Evolutionary conservation across 2,888 invertebrate genomes (phyloP), one percentile per base, ranked within the genome.

Genomic region (Lobophora halterata): DNA sequence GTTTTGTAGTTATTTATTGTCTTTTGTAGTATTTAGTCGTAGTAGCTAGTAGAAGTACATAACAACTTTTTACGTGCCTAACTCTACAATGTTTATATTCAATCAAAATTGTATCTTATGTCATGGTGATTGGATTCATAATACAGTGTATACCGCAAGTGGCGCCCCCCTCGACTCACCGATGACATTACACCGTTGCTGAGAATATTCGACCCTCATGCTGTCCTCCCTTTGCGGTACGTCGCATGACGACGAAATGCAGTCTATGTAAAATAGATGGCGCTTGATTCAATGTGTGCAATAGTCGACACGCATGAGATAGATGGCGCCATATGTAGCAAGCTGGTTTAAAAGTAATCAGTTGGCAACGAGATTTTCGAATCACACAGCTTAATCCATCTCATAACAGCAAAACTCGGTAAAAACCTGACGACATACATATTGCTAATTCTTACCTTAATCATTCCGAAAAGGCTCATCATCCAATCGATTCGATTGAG

Each of bases 101-200:
- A 46, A 8, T 26, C 23, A 51, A 57, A 58, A 41, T 56, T 64
- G 59, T 67, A 65, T 66, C 57, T 56, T 64, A 69, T 63, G 7
- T 36, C 38, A 46, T 65, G 44, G 68, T 66, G 67, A 61, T 73
- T 74, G 70, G 75, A 68, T 68, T 69, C 58, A 59, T 71, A 75
- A 77, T 64, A 62, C 85, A 93, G 93, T 82, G 90, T 90, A 76
- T 91, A 93, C 89, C 93, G 93, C 87, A 93, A 93, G 83, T 95
- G 95, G 95, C 92, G 93, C 65, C 93, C 94, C 71, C 94, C 94
- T 60, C 90, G 93, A 82, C 92, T 93, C 89, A 91, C 91, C 62
- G 92, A 92, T 67, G 93, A 93, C 88, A 93, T 93, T 74, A 92
- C 92, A 70, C 93, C 92, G 82, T 88, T 93, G 79, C 90, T 92